Conservation (phyloP, 1,140 invertebrate species). For the Dendroctonus valens region DNA sequence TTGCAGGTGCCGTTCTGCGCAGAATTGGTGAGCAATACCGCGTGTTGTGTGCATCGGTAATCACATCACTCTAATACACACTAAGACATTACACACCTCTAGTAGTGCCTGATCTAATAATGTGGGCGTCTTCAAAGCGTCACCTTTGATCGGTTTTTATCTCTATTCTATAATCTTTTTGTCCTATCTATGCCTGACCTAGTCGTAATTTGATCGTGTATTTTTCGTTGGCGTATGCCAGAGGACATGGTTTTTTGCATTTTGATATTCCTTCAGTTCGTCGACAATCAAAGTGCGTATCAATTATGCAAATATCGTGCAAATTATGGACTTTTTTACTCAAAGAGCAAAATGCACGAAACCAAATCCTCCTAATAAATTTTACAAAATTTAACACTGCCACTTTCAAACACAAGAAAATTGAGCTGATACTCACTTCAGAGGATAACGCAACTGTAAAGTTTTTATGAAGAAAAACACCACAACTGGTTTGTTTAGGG, state of each 20-base stretch:
- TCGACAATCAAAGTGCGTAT: too few relatives aligned
- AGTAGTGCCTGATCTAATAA: constrained; percentile 48
- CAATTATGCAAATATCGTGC: too few relatives aligned
- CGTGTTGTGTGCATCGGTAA: constrained; percentile 91
- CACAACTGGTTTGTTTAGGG: too few relatives aligned
- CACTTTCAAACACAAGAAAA: too few relatives aligned
- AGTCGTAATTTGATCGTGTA: constrained; percentile 18
- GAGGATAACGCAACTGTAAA: too few relatives aligned
- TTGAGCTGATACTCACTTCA: too few relatives aligned
- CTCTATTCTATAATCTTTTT: constrained; percentile 1
- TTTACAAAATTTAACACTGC: too few relatives aligned
- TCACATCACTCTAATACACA: constrained; percentile 50
- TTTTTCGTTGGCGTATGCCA: background rate
- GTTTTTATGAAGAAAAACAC: too few relatives aligned
- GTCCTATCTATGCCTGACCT: constrained; percentile 4
- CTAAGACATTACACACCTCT: constrained; percentile 48
- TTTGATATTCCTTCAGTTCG: background rate
- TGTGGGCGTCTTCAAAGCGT: background rate
- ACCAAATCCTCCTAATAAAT: too few relatives aligned
- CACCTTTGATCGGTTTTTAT: constrained; percentile 8
- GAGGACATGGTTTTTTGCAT: constrained; percentile 8
- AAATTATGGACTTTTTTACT: too few relatives aligned
- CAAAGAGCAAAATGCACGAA: too few relatives aligned
- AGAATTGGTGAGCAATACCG: constrained; percentile 87
- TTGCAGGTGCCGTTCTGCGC: constrained; percentile 81